Base-by-base conservation (phyloP, 2,888 invertebrate genomes). In the Cantharis lateralis region DNA sequence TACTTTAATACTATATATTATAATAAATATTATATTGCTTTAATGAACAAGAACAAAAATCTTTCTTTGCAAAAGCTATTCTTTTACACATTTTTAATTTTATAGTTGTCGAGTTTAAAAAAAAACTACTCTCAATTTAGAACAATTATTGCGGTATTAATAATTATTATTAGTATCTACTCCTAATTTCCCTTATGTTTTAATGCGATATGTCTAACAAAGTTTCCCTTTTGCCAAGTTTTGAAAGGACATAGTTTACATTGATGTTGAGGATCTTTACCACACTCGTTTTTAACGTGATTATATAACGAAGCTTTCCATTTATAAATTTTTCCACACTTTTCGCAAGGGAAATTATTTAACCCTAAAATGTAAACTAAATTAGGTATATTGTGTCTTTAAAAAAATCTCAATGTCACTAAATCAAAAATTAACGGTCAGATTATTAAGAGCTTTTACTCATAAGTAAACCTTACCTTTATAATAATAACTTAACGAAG, bases 271-370 rank as follows among this genome's bases (percentile, higher is more conserved):
- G 80, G 75, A 15, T 76, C 74, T 70, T 86, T 84, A 3, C 87
- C 87, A 71, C 88, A 88, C 77, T 88, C 88, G 79, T 85, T 86
- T 63, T 77, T 71, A n/a, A 72, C 32, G 74, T 79, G 79, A 63
- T 74, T 79, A 15, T 62, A 20, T 10, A 79, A 68, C 48, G 74
- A 75, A 15, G 76, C 70, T 28, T 74, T 75, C 68, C 75, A 74
- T 74, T 78, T 79, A 66, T 79, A 79, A 15, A 62, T 68, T 69
- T 74, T 73, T 10, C 62, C 71, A 70, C 79, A 80, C n/a, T 72
- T 76, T 7, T 15, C n/a, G 68, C 78, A 80, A 61, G n/a, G n/a
- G 20, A 15, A 66, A 48, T 7, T 48, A 48, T 48, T 48, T 48
- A 48, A 48, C 4, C 48, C 48, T 48, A 48, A 48, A 48, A 48